Percentiles rank a stretch among this genome's conserved stretches.
Evolutionary conservation across 37 sponge, comb jelly and placozoan species (phyloP).

Genomic region (Bolinopsis microptera): DNA sequence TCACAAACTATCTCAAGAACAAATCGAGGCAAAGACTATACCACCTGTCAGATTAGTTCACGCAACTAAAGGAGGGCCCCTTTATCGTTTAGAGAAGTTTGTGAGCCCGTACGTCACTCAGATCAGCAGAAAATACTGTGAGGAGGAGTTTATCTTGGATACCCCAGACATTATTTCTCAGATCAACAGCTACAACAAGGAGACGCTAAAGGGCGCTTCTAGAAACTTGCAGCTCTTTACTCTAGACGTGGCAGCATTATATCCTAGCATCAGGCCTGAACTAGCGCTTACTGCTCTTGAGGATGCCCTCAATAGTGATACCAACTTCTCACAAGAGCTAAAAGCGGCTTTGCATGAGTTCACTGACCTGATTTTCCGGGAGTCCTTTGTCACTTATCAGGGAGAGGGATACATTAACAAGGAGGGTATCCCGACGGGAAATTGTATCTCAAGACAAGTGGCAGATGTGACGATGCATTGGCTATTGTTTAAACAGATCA

Average conservation of each 20-base stretch:
- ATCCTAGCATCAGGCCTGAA: neutral
- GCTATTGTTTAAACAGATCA: neutral
- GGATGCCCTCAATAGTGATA: neutral
- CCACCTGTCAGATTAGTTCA: constrained; percentile 9
- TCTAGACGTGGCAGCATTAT: constrained; percentile 3
- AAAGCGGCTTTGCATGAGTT: neutral
- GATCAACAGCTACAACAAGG: neutral
- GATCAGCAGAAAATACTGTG: constrained; percentile 19
- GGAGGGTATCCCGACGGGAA: constrained; percentile 26
- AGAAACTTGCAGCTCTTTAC: neutral
- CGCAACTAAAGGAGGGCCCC: neutral
- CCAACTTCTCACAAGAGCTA: neutral
- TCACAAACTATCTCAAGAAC: neutral
- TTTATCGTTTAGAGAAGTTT: neutral
- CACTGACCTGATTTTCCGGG: neutral
- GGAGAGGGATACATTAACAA: neutral
- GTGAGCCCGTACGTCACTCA: neutral
- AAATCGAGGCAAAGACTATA: neutral
- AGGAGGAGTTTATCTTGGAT: neutral
- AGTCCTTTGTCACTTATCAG: constrained; percentile 14
- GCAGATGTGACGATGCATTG: neutral
- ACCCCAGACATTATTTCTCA: neutral
- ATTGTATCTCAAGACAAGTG: neutral
- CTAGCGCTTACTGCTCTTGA: neutral
- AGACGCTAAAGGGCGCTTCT: neutral